Base-by-base conservation (phyloP, 2,797 vertebrate genomes). In the Pitangus sulphuratus region DNA sequence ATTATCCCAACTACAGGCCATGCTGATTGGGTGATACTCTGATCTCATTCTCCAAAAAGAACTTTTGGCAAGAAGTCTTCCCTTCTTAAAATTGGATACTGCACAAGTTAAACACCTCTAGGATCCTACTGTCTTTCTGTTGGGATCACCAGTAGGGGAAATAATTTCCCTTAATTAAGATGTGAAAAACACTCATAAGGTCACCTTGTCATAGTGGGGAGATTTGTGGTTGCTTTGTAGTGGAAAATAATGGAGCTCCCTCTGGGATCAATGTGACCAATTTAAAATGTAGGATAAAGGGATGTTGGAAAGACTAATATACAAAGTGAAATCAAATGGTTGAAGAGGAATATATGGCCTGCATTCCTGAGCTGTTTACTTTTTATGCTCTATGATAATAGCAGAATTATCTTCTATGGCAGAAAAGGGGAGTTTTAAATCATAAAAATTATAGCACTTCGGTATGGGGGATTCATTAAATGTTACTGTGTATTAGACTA, bases 61-160 rank as follows among this genome's bases (percentile, higher is more conserved):
- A 61, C 54, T 88, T 95, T 75, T 84, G 87, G 85, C 53, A 86
- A 84, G 50, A 81, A 87, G 13, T 89, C 60, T 84, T 93, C 33
- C 44, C 66, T 58, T 90, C 25, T 70, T 48, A 90, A 84, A 93
- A 81, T 82, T 62, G 62, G 66, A 57, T 65, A n/a, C 58, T 72
- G 40, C 57, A 80, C 26, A 93, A 40, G 42, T 50, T 64, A 45
- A 81, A 48, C 35, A 54, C 53, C n/a, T 79, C 54, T 93, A 51
- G 58, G 72, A 84, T 78, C 47, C 76, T 90, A 35, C 80, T 95
- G 85, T 78, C 88, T 95, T 93, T 89, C 89, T 95, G 57, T 87
- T 95, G 74, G 47, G 50, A 84, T 81, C 50, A 66, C 58, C 58
- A 93, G 13, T 0, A 82, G 31, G 69, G 56, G 79, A 84, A 93